Evolutionary conservation across 2,888 invertebrate genomes (phyloP).

Genomic region (Leptopterna dolabrata): DNA sequence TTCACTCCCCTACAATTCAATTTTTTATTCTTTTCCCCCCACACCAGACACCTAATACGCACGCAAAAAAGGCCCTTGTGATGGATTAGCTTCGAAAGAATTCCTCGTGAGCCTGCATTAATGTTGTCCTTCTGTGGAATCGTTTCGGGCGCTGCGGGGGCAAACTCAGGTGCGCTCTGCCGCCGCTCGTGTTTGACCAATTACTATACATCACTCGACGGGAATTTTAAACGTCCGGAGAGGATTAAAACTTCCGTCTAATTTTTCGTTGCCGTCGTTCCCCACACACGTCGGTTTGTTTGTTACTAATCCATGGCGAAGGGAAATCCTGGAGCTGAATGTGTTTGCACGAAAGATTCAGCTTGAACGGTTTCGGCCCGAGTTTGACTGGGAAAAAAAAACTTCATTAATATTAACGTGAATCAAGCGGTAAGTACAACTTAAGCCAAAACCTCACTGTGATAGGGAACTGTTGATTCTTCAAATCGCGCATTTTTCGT

Average conservation of each 20-base stretch:
- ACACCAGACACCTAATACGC: neutral
- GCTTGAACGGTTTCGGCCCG: neutral
- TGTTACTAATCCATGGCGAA: neutral
- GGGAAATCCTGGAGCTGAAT: neutral
- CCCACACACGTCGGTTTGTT: neutral
- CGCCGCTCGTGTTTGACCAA: neutral
- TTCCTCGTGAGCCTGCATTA: neutral
- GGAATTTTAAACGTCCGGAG: neutral
- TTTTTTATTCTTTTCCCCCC: neutral
- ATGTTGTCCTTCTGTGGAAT: neutral
- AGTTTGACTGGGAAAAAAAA: too few species aligned
- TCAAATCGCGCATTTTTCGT: too few species aligned
- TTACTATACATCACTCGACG: neutral
- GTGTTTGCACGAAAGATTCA: neutral
- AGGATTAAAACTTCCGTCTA: constrained; percentile 7
- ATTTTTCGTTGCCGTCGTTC: neutral
- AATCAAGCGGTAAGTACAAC: too few species aligned
- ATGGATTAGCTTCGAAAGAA: neutral
- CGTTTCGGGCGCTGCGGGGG: neutral
- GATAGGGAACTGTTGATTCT: too few species aligned
- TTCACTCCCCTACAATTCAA: neutral
- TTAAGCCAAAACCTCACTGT: too few species aligned
- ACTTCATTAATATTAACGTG: too few species aligned
- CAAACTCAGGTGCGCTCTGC: neutral
- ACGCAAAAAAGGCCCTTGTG: neutral